Evolutionary conservation across 1,140 invertebrate genomes (phyloP).

Genomic region (Aphelinus certus): DNA sequence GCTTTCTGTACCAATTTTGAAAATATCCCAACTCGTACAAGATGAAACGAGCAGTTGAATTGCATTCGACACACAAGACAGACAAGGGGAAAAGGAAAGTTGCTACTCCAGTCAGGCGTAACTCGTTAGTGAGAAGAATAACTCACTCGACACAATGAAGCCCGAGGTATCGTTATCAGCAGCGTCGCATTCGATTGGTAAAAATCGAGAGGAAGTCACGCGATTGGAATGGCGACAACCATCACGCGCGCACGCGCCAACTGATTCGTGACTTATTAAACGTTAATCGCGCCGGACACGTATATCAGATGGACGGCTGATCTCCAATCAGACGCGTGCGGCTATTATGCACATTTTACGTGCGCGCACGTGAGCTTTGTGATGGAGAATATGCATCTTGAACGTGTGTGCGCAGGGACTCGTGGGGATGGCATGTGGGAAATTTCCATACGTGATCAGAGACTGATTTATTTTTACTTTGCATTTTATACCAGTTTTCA

Average conservation of each 20-base stretch:
- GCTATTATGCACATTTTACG: not conserved
- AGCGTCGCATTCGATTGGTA: not conserved
- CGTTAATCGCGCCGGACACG: conserved; percentile 45
- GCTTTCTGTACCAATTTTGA: too few relatives aligned
- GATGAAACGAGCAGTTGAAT: too few relatives aligned
- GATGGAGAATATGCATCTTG: not conserved
- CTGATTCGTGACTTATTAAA: conserved; percentile 47
- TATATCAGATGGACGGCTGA: conserved; percentile 33
- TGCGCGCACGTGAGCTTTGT: too few relatives aligned
- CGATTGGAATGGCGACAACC: not conserved
- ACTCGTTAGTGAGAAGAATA: not conserved
- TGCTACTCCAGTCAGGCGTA: conserved; percentile 6
- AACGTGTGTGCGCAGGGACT: too few relatives aligned
- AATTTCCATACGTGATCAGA: too few relatives aligned
- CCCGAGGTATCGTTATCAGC: conserved; percentile 19
- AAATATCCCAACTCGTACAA: too few relatives aligned
- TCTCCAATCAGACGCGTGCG: not conserved
- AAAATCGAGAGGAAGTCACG: not conserved
- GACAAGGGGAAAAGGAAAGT: not conserved
- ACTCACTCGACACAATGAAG: conserved; percentile 10
- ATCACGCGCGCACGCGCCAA: too few relatives aligned
- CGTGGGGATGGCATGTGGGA: too few relatives aligned
- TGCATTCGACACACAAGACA: too few relatives aligned
- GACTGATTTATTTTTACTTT: too few relatives aligned
- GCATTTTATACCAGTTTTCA: too few relatives aligned